phyloP scores from a whole-genome alignment of 2,113 vertebrate species.

The Protobothrops flavoviridis region DNA sequence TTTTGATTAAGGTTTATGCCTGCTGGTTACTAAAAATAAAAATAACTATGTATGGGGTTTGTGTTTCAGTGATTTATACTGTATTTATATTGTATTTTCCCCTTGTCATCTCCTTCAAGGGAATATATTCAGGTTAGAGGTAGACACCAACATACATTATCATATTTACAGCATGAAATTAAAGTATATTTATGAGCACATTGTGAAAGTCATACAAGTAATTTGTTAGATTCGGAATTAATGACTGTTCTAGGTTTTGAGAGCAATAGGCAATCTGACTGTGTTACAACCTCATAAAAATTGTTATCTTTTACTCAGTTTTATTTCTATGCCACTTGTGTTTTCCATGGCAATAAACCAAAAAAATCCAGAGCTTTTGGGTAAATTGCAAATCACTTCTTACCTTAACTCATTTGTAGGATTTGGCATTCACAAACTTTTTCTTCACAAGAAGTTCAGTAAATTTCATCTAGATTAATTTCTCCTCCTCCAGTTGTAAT shows the following conservation, averaged over 20 bases:
- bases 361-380: constrained; percentile 21
- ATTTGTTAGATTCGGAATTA: background rate
- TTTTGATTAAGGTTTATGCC: constrained; percentile 15
- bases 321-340: background rate
- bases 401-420: constrained; percentile 34
- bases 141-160: background rate
- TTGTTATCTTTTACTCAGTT: constrained; percentile 19
- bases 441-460: constrained; percentile 25
- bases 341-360: constrained; percentile 18
- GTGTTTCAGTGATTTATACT: background rate
- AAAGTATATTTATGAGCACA: constrained; percentile 1
- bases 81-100: background rate
- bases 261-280: background rate
- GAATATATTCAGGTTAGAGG: background rate
- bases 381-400: constrained; percentile 15
- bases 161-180: background rate
- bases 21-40: background rate
- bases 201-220: background rate
- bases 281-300: background rate
- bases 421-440: constrained; percentile 32
- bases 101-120: background rate
- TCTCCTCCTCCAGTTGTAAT: constrained; percentile 2
- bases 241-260: background rate
- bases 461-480: constrained; percentile 37
- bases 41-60: background rate